Percentiles rank a stretch among this genome's conserved stretches.
Conservation (phyloP, 2,797 vertebrate genomes). For the Onychomys torridus region DNA sequence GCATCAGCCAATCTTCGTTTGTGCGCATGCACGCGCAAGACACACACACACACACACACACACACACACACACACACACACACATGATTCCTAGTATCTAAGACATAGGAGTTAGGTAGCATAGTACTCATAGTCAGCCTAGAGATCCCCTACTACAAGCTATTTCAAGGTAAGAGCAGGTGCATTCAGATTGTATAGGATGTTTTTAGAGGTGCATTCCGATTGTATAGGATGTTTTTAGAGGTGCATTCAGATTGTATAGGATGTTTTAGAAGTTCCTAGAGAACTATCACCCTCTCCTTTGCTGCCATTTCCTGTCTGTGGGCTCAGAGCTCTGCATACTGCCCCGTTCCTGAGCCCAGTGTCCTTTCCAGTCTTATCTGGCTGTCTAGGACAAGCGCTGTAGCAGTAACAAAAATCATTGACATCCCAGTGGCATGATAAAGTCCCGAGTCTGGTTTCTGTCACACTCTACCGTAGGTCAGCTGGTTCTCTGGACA, state of each 20-base stretch:
- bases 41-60: neutral
- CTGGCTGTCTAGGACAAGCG: accelerated
- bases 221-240: neutral
- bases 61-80: neutral
- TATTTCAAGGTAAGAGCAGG: neutral
- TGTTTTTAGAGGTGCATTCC: too few species aligned
- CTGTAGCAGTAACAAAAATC: too few species aligned
- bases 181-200: neutral
- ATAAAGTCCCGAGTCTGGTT: neutral
- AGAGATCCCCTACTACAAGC: neutral
- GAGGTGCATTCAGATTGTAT: neutral
- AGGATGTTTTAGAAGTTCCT: neutral
- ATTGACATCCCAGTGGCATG: neutral
- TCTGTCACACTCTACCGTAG: neutral
- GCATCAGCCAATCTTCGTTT: too few species aligned
- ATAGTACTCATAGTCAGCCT: neutral
- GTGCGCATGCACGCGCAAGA: too few species aligned
- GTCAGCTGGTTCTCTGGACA: neutral
- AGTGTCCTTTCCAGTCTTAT: neutral
- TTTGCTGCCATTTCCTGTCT: neutral
- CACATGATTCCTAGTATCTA: neutral
- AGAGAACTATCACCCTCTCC: neutral
- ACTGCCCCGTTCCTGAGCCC: neutral
- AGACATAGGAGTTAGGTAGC: neutral
- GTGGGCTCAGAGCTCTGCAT: neutral